These are phyloP conservation scores for Cuculus canorus DNA, from an alignment of 2,797 vertebrate genomes.

Conservation along the genomic window DNA sequence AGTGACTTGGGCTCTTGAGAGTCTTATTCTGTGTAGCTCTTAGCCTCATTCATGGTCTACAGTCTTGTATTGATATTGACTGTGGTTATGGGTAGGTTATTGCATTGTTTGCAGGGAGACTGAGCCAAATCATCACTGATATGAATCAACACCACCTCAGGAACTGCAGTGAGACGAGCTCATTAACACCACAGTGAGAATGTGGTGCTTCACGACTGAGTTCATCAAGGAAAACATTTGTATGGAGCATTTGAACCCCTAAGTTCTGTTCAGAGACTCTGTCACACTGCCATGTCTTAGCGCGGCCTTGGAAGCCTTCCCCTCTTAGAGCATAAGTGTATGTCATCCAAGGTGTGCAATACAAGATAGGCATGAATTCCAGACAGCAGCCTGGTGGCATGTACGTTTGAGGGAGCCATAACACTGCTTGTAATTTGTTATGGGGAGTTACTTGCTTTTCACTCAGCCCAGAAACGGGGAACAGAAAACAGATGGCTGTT, in stretches of 20 bases:
- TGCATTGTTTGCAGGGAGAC: background rate
- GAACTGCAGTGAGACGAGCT: background rate
- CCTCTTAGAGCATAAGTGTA: rapidly evolving
- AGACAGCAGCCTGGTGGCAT: background rate
- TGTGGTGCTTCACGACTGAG: background rate
- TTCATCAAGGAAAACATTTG: background rate
- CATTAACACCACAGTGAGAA: background rate
- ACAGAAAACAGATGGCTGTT: background rate
- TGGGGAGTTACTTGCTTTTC: background rate
- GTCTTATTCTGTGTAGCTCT: background rate
- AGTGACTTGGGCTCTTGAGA: background rate
- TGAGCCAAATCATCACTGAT: background rate
- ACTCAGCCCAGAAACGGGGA: background rate
- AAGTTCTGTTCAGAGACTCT: background rate
- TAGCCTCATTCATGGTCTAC: background rate
- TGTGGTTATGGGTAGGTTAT: background rate
- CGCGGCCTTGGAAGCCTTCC: background rate
- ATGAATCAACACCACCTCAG: background rate
- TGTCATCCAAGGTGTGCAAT: background rate
- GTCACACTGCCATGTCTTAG: rapidly evolving
- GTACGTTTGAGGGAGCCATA: background rate
- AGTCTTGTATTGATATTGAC: background rate
- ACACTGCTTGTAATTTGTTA: background rate
- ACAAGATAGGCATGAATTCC: rapidly evolving
- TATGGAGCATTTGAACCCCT: background rate